Conservation (phyloP, 2,113 vertebrate genomes). For the Plestiodon gilberti region DNA sequence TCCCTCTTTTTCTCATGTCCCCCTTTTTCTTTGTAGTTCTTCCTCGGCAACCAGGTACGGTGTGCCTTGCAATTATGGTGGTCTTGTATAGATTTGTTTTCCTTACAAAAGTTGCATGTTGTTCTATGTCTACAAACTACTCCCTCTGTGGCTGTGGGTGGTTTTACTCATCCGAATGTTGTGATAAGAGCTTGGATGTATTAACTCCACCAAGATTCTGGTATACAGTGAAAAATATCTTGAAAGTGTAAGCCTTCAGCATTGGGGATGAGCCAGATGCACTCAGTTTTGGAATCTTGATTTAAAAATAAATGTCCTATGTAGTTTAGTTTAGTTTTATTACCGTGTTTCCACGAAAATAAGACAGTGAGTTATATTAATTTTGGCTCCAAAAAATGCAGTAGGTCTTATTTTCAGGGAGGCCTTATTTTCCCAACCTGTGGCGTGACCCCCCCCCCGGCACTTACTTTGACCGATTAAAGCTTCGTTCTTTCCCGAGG, state of each 20-base stretch:
- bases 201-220: slow-evolving; percentile 71
- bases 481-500: too few species aligned
- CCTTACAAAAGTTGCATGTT: slow-evolving; percentile 47
- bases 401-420: too few species aligned
- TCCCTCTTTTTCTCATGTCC: not conserved
- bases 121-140: slow-evolving; percentile 62
- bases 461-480: too few species aligned
- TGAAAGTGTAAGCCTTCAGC: not conserved
- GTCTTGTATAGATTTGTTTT: slow-evolving; percentile 20
- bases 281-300: not conserved
- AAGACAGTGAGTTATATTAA: too few species aligned
- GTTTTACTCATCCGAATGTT: slow-evolving; percentile 58
- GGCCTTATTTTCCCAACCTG: too few species aligned
- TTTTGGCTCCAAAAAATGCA: too few species aligned
- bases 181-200: slow-evolving; percentile 46
- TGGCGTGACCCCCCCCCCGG: too few species aligned
- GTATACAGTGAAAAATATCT: slow-evolving; percentile 1
- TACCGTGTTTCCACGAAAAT: too few species aligned
- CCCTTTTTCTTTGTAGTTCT: slow-evolving; percentile 87
- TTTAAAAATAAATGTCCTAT: not conserved
- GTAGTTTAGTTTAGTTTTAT: too few species aligned
- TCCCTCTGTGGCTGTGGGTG: slow-evolving; percentile 66
- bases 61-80: slow-evolving; percentile 75
- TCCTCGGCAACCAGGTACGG: slow-evolving; percentile 99
- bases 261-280: not conserved